Evolutionary conservation across 2,888 invertebrate genomes (phyloP).

Genomic region (Tethea ocularis): DNA sequence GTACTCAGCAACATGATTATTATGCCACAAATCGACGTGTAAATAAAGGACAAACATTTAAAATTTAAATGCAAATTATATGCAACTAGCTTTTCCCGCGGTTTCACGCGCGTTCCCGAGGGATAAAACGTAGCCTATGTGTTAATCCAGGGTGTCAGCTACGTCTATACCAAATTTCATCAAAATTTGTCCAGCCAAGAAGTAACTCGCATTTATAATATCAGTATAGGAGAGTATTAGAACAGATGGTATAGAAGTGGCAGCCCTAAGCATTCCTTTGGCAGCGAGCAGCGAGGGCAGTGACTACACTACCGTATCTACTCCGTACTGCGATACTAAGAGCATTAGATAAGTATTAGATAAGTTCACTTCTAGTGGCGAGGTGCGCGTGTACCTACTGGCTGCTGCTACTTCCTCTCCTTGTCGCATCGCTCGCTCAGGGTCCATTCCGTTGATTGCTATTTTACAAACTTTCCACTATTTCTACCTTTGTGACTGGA

Average conservation of each 20-base stretch:
- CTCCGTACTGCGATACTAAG: neutral
- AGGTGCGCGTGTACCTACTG: neutral
- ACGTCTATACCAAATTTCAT: too few species aligned
- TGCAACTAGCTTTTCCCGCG: too few species aligned
- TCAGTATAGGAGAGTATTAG: neutral
- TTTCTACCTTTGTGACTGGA: neutral
- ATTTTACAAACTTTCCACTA: neutral
- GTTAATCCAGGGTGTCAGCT: too few species aligned
- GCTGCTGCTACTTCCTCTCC: too few species aligned
- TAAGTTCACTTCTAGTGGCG: neutral
- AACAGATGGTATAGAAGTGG: neutral
- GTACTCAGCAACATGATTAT: too few species aligned
- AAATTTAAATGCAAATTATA: too few species aligned
- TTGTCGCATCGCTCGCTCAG: neutral
- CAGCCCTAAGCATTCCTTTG: constrained; percentile 1
- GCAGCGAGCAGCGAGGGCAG: neutral
- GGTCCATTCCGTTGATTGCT: neutral
- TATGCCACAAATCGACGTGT: too few species aligned
- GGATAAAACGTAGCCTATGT: too few species aligned
- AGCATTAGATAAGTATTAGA: neutral
- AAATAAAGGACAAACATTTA: too few species aligned
- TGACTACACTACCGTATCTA: neutral
- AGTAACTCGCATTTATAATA: too few species aligned
- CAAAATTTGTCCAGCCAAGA: too few species aligned
- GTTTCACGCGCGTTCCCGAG: too few species aligned